Conservation (phyloP, 2,113 vertebrate genomes). For the Ptilorrhoa leucosticta region DNA sequence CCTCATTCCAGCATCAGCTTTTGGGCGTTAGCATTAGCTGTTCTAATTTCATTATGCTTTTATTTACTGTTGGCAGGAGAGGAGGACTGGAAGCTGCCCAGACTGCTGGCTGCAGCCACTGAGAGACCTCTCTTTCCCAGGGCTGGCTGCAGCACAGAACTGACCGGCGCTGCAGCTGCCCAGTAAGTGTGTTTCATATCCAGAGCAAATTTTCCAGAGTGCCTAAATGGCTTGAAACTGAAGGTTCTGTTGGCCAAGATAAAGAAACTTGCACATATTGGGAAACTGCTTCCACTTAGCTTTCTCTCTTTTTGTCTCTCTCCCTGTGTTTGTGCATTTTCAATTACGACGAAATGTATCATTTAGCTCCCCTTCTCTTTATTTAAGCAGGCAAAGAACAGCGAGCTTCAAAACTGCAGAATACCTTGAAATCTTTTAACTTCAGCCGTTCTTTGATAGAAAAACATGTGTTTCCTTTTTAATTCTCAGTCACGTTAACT, state of each 20-base stretch:
- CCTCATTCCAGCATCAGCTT: neutral
- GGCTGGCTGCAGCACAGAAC: neutral
- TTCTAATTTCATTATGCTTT: neutral
- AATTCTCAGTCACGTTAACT: neutral
- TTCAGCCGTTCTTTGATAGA: neutral
- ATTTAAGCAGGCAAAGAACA: neutral
- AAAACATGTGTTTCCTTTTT: neutral
- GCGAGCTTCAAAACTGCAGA: neutral
- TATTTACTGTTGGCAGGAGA: constrained; percentile 12
- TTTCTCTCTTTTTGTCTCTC: neutral
- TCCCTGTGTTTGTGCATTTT: neutral
- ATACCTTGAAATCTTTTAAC: neutral
- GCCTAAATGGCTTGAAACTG: neutral
- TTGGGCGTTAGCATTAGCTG: neutral
- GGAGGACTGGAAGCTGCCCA: neutral
- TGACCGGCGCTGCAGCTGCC: neutral
- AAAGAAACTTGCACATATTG: neutral
- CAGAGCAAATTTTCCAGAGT: neutral
- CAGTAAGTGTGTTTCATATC: neutral
- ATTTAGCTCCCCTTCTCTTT: neutral
- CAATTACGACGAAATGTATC: neutral
- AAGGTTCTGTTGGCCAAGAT: neutral
- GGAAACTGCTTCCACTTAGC: neutral
- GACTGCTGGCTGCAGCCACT: neutral
- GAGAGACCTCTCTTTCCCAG: neutral